These are phyloP conservation scores for Sinonovacula constricta DNA, from an alignment of 1,140 invertebrate genomes.

Conservation along the genomic window DNA sequence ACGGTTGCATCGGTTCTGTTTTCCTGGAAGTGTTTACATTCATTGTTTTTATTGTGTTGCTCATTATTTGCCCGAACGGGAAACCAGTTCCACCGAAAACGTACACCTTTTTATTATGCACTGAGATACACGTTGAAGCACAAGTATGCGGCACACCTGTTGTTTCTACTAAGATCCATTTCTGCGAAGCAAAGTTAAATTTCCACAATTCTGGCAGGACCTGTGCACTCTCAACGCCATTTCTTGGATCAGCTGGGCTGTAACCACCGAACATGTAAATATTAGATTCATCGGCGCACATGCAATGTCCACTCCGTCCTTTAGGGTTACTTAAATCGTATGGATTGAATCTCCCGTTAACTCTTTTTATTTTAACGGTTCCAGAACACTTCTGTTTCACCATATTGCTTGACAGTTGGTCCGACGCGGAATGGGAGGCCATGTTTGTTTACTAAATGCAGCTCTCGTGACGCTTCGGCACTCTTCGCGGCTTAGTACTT, in stretches of 20 bases:
- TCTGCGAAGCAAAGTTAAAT: slow-evolving; percentile 58
- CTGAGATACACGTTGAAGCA: slow-evolving; percentile 47
- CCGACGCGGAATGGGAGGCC: no score
- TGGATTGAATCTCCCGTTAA: slow-evolving; percentile 24
- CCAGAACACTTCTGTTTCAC: slow-evolving; percentile 8
- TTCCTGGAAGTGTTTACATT: not conserved
- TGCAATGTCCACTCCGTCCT: slow-evolving; percentile 59
- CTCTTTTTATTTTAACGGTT: slow-evolving; percentile 23
- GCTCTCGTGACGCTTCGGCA: no score
- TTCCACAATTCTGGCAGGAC: slow-evolving; percentile 60
- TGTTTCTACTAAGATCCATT: slow-evolving; percentile 52
- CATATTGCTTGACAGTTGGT: not conserved
- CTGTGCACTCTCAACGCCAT: slow-evolving; percentile 15
- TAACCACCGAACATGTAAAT: slow-evolving; percentile 60
- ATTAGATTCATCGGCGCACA: slow-evolving; percentile 54
- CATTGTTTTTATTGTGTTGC: slow-evolving; percentile 55
- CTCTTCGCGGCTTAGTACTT: no score
- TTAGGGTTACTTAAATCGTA: slow-evolving; percentile 38
- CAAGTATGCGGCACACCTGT: slow-evolving; percentile 48
- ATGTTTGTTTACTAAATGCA: no score
- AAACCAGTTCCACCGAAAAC: slow-evolving; percentile 60
- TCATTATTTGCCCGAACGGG: slow-evolving; percentile 58
- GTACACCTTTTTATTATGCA: slow-evolving; percentile 49
- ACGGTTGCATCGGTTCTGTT: not conserved
- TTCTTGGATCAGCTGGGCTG: slow-evolving; percentile 41